Evolutionary conservation across 2,113 vertebrate species (phyloP), one percentile per base, ranked within the genome.

Genomic region (Chloropsis cyanopogon): DNA sequence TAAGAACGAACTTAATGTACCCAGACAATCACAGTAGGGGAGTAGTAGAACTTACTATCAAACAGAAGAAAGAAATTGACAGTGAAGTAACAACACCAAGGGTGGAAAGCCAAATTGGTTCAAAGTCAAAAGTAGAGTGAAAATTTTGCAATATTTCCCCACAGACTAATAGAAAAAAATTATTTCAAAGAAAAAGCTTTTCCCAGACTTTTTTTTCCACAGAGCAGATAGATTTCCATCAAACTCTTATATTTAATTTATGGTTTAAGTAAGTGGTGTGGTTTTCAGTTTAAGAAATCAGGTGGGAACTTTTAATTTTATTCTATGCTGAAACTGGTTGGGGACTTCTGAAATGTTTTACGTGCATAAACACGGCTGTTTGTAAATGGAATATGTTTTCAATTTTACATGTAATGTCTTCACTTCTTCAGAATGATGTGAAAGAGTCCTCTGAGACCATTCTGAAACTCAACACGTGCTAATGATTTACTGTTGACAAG

Each of bases 71-170:
- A 68, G 54, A 91, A 94, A 96, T 9, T 81, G 57, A 61, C 4
- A 82, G 28, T 61, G 60, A 83, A 84, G 31, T 63, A 63, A 81
- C 83, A 93, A 93, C 54, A 94, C 16, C n/a, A 21, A 46, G 63
- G 22, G 11, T 44, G 69, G 31, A 77, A 94, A 93, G 41, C 21
- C 69, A 85, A 93, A 82, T 26, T 39, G 60, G 39, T 90, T 96
- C 50, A 64, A 96, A 95, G 89, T 69, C 78, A 87, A 96, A 96
- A 90, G n/a, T 28, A 83, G 76, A 95, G 16, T 1, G 1, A 93
- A 77, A 76, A 90, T 28, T 87, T 57, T 46, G 10, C 31, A 84
- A 4, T 71, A 56, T 76, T 73, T 88, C 56, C 59, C 63, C 77
- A 73, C 77, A 78, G 86, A 91, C 11, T 81, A 94, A 94, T 17